A percentile compares a stretch with the other conserved stretches of the same genome.
phyloP scores from a whole-genome alignment of 1,140 invertebrate species.

The Leptestheria dahalacensis region DNA sequence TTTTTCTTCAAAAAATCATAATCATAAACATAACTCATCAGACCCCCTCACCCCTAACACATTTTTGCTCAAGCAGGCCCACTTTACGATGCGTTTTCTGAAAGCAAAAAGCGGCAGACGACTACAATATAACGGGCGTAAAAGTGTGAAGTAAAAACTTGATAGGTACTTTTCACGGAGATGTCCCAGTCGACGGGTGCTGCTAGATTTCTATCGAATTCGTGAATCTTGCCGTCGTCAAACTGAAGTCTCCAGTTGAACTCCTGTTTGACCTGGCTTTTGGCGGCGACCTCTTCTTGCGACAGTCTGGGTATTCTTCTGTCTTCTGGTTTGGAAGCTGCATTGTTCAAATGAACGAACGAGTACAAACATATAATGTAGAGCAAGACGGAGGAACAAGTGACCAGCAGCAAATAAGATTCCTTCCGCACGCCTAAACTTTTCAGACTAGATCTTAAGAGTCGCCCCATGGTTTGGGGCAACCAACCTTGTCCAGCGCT shows the following conservation, averaged over 20 bases:
- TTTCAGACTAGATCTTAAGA: constrained; percentile 6
- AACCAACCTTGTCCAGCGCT: neutral
- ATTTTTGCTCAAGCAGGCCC: too few relatives aligned
- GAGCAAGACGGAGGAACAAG: constrained; percentile 8
- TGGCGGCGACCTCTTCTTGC: constrained; percentile 1
- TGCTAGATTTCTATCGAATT: constrained; percentile 12
- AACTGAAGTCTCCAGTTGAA: constrained; percentile 1
- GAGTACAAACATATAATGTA: constrained; percentile 14
- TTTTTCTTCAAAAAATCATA: too few relatives aligned
- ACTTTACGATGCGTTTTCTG: too few relatives aligned
- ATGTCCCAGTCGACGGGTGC: constrained; percentile 14
- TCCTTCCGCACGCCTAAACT: constrained; percentile 4
- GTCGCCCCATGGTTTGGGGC: neutral
- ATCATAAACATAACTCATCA: too few relatives aligned
- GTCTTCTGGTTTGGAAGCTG: neutral
- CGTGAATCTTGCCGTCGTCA: constrained; percentile 14
- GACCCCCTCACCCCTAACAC: too few relatives aligned
- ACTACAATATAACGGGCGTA: neutral
- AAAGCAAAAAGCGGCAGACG: too few relatives aligned
- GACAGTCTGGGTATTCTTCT: neutral
- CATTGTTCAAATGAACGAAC: constrained; percentile 5
- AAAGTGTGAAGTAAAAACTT: neutral
- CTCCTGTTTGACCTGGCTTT: neutral
- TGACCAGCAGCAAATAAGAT: constrained; percentile 13
- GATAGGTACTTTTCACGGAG: constrained; percentile 2